Base-by-base conservation (phyloP, 2,888 invertebrate genomes). In the Disparrhopalites patrizii region DNA sequence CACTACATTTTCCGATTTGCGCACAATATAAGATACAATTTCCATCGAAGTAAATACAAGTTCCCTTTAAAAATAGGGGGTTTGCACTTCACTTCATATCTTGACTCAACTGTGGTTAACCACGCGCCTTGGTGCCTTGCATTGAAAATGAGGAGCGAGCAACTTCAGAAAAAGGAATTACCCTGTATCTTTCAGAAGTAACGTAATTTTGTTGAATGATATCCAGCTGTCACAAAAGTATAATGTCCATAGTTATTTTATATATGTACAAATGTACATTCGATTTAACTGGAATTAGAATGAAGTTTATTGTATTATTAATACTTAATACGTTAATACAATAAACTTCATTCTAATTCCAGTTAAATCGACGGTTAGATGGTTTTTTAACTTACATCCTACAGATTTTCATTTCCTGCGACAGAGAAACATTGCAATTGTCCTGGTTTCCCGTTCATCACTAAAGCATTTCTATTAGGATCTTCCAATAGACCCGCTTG, bases 361-460 rank as follows among this genome's bases (percentile, higher is more conserved):
- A n/a, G 13, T 13, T 13, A 28, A 10, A 56, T 31, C 10, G 7
- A 30, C 15, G 5, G 23, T 18, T 7, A 23, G 20, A 25, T n/a
- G n/a, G n/a, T n/a, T n/a, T n/a, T n/a, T n/a, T n/a, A 55, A 80
- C 85, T 83, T 79, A 90, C 89, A 81, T 86, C 88, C 76, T 85
- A 90, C 1, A 90, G 78, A 66, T 89, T 81, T 75, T 81, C 84
- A 76, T 85, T 85, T 3, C 84, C 83, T 56, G 82, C 80, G 0
- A 85, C 83, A 51, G 85, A 85, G 78, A 85, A 90, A 80, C 90
- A 89, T 78, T 91, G 90, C 52, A 90, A 79, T 74, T 88, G 86
- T 15, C 90, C 90, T 0, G 84, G 82, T 70, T 85, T 82, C 33
- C 90, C 89, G 77, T 90, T 90, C 67, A 87, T 80, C 36, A 89